phyloP scores from a whole-genome alignment of 2,888 invertebrate genomes.

The Zele albiditarsus region DNA sequence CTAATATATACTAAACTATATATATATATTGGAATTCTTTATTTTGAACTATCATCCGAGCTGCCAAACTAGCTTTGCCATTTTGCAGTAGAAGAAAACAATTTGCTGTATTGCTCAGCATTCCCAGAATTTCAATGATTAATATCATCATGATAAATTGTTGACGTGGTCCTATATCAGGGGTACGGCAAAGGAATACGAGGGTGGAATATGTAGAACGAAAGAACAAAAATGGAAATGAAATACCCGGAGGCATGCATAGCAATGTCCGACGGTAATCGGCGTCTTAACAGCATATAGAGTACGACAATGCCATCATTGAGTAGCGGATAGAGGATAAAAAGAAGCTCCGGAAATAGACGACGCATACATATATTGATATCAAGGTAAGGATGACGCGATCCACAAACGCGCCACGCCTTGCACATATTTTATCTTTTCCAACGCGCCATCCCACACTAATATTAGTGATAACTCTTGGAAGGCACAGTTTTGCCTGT shows the following conservation, averaged over 20 bases:
- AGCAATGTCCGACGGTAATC: neutral
- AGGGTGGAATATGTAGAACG: neutral
- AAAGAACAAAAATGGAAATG: neutral
- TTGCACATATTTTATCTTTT: slow-evolving; percentile 45
- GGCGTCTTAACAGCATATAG: neutral
- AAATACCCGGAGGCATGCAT: neutral
- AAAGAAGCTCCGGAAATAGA: slow-evolving; percentile 49
- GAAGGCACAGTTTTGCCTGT: neutral
- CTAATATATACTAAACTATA: too few species aligned
- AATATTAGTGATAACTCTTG: neutral
- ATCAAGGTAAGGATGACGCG: slow-evolving; percentile 2
- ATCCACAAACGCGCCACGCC: slow-evolving; percentile 34
- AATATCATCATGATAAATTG: neutral
- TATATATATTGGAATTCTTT: too few species aligned
- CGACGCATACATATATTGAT: neutral
- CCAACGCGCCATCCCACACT: neutral
- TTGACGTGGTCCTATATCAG: neutral
- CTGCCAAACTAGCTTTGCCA: too few species aligned
- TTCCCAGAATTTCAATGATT: neutral
- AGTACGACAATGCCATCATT: neutral
- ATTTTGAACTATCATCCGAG: too few species aligned
- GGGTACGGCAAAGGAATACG: too few species aligned
- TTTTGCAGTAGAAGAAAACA: neutral
- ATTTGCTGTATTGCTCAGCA: neutral
- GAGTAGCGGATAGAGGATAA: slow-evolving; percentile 17